Percentiles rank a stretch among this genome's conserved stretches.
phyloP scores from a whole-genome alignment of 2,888 invertebrate genomes.

The Papilio demoleus region DNA sequence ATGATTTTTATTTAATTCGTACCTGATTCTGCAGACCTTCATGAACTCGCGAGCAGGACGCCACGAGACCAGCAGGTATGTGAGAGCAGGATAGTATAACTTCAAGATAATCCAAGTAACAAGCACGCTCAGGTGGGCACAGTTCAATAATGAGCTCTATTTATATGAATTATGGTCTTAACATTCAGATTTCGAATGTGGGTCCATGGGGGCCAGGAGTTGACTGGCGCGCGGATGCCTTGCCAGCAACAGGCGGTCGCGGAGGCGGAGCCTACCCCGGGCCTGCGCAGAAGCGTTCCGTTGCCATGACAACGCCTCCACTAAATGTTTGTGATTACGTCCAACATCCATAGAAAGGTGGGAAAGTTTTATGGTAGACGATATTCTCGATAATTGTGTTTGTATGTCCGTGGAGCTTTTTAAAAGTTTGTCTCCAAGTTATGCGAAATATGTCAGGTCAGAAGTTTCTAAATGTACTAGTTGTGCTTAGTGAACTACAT shows the following conservation, averaged over 20 bases:
- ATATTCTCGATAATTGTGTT: slow-evolving; percentile 62
- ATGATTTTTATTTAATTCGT: slow-evolving; percentile 47
- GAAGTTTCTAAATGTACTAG: slow-evolving; percentile 6
- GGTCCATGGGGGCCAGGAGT: slow-evolving; percentile 58
- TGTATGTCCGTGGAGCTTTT: slow-evolving; percentile 46
- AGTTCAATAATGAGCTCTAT: slow-evolving; percentile 47
- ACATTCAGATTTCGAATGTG: slow-evolving; percentile 54
- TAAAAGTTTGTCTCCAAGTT: slow-evolving; percentile 32
- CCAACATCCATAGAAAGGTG: slow-evolving; percentile 56
- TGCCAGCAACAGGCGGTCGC: slow-evolving; percentile 79
- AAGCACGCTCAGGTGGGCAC: slow-evolving; percentile 48
- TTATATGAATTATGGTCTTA: slow-evolving; percentile 34
- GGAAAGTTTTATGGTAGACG: slow-evolving; percentile 70
- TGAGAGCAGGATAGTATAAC: slow-evolving; percentile 54
- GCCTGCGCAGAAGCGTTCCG: slow-evolving; percentile 69
- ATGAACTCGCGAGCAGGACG: slow-evolving; percentile 65
- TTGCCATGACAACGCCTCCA: slow-evolving; percentile 79
- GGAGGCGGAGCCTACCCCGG: slow-evolving; percentile 69
- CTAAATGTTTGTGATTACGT: slow-evolving; percentile 73
- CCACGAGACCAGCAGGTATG: slow-evolving; percentile 56
- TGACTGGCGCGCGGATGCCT: slow-evolving; percentile 70
- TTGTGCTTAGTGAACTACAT: too few relatives aligned
- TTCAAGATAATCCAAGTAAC: slow-evolving; percentile 48
- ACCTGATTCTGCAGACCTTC: slow-evolving; percentile 70
- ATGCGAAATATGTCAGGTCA: slow-evolving; percentile 1